phyloP scores from a whole-genome alignment of 1,140 invertebrate species.

The Paracyclopina nana region DNA sequence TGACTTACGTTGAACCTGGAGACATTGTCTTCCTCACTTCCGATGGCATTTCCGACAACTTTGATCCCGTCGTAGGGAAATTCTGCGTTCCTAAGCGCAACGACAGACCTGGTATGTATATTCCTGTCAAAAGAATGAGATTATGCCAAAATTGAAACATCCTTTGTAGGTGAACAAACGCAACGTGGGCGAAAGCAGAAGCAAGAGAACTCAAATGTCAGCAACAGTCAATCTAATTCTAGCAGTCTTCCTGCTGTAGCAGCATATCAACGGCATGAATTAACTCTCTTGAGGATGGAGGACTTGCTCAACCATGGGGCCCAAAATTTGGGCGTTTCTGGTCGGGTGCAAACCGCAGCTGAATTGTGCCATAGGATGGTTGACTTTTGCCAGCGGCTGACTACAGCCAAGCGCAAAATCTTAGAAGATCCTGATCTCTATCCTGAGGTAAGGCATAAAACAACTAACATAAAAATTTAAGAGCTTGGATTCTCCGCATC shows the following conservation, averaged over 20 bases:
- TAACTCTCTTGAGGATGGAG: conserved; percentile 54
- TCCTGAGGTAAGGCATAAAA: too few relatives aligned
- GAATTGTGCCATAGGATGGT: conserved; percentile 50
- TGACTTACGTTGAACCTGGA: conserved; percentile 46
- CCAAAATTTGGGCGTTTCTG: conserved; percentile 1
- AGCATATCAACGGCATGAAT: conserved; percentile 54
- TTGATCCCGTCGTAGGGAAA: conserved; percentile 81
- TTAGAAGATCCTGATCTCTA: conserved; percentile 63
- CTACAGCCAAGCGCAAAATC: conserved; percentile 50
- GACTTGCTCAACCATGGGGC: conserved; percentile 43
- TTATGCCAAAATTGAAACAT: too few relatives aligned
- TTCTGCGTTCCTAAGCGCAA: conserved; percentile 44
- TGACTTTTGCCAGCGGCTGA: conserved; percentile 52
- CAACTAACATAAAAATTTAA: too few relatives aligned
- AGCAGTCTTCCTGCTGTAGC: conserved; percentile 55
- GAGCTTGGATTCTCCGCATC: too few relatives aligned
- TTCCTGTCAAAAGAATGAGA: too few relatives aligned
- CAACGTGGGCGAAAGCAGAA: too few relatives aligned
- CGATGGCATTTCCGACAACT: conserved; percentile 82
- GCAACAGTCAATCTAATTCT: too few relatives aligned
- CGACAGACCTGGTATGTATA: background rate
- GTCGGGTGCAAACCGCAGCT: conserved; percentile 35
- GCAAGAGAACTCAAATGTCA: too few relatives aligned
- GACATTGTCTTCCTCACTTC: conserved; percentile 76
- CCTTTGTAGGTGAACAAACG: too few relatives aligned